These are phyloP conservation scores for Aythya baeri DNA, from an alignment of 2,113 vertebrate species.

Conservation along the genomic window DNA sequence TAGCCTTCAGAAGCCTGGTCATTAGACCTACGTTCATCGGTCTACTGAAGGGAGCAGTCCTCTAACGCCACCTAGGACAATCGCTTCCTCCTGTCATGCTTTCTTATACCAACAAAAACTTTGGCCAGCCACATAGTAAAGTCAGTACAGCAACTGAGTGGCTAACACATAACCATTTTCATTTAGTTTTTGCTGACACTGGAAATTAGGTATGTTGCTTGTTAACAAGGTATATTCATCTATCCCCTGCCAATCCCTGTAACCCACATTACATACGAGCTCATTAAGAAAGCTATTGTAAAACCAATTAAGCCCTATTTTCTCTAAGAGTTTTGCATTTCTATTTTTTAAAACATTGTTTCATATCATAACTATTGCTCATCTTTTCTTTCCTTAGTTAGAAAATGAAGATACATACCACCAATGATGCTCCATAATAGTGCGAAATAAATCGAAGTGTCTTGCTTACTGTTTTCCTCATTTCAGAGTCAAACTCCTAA, in stretches of 20 bases:
- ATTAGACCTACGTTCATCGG: neutral
- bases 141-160: neutral
- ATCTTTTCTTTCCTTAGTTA: neutral
- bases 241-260: neutral
- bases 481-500: conserved; percentile 93
- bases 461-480: conserved; percentile 90
- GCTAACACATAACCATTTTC: neutral
- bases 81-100: neutral
- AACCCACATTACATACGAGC: neutral
- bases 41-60: neutral
- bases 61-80: neutral
- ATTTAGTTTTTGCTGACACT: neutral
- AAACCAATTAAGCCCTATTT: neutral
- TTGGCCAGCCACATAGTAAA: neutral
- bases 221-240: neutral
- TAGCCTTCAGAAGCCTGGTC: neutral
- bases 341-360: neutral
- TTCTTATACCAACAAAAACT: neutral
- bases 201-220: neutral
- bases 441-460: conserved; percentile 93
- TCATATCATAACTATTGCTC: neutral
- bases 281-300: neutral
- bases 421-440: conserved; percentile 90
- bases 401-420: conserved; percentile 81
- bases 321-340: neutral